Percentiles rank a stretch among this genome's conserved stretches.
These are phyloP conservation scores for Drosophila birchii DNA, from an alignment of 2,888 invertebrate species.

Conservation along the genomic window DNA sequence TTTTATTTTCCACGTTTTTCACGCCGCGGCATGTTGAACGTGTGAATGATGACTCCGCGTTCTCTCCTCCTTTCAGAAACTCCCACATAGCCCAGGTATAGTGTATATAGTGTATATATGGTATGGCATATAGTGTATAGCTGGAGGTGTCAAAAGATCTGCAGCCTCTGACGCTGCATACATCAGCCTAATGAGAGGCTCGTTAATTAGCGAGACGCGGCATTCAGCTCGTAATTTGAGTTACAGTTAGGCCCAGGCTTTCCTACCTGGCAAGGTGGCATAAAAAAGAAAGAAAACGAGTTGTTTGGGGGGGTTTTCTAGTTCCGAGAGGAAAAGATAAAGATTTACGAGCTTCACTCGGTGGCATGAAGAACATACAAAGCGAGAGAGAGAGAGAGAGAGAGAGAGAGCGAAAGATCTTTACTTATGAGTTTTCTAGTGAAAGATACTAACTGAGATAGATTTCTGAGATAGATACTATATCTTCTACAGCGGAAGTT, in stretches of 20 bases:
- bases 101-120: not conserved
- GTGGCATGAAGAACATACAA: not conserved
- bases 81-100: slow-evolving; percentile 1
- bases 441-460: not conserved
- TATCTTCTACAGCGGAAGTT: not conserved
- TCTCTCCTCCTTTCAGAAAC: not conserved
- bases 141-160: slow-evolving; percentile 59
- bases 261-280: slow-evolving; percentile 20
- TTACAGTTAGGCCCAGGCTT: slow-evolving; percentile 50
- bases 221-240: slow-evolving; percentile 41
- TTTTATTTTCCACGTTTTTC: slow-evolving; percentile 26
- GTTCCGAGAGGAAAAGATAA: slow-evolving; percentile 6
- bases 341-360: slow-evolving; percentile 13
- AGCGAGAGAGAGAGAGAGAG: too few species aligned
- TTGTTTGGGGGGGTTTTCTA: not conserved
- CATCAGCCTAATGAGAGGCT: slow-evolving; percentile 62
- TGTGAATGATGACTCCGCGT: slow-evolving; percentile 64
- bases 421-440: not conserved
- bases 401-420: not conserved
- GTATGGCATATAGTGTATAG: not conserved
- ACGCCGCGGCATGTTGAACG: slow-evolving; percentile 42
- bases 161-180: slow-evolving; percentile 53
- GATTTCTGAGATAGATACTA: not conserved
- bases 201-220: slow-evolving; percentile 57
- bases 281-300: not conserved